Evolutionary conservation across 2,888 invertebrate genomes (phyloP), one percentile per base, ranked within the genome.

Genomic region (Aspidiotus destructor): DNA sequence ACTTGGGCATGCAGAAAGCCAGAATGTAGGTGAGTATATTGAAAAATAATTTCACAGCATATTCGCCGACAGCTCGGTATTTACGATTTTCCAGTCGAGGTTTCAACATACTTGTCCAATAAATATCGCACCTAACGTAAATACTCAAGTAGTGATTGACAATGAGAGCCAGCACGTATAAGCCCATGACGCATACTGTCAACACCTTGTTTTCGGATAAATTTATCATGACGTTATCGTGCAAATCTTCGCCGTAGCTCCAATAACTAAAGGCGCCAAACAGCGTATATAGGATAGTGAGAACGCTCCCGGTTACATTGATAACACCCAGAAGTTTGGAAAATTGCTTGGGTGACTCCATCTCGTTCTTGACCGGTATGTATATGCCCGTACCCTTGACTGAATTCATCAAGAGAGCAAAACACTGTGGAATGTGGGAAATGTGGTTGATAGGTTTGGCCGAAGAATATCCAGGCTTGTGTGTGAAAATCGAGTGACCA

Each of bases 211-310:
- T n/a, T 8, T 15, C 8, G 0, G 88, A 87, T 70, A 97, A 79
- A 77, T 92, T 92, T 3, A 94, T 81, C 0, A 96, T 96, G 73
- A 97, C 89, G 74, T 89, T 90, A 64, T 90, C 93, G 67, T 81
- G 75, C 0, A 88, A 83, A 0, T 75, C 74, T 11, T 81, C 77
- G 0, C 95, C 96, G 75, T 89, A 96, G 72, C 87, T 86, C 58
- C 95, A 78, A 78, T 92, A 97, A 0, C 96, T 96, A 75, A 92
- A 89, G 69, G 96, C 84, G 0, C 96, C 96, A 81, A 92, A 86
- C 17, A 86, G 86, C 8, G 89, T 85, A 77, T 95, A 97, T 15
- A 96, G 77, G 10, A 84, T 76, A 3, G 91, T 85, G 70, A 95
- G 93, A 64, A 84, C 79, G 5, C 85, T 77, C 92, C 96, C 94